A percentile compares a stretch with the other conserved stretches of the same genome.
phyloP scores from a whole-genome alignment of 2,888 invertebrate species.

The Caenorhabditis afra region DNA sequence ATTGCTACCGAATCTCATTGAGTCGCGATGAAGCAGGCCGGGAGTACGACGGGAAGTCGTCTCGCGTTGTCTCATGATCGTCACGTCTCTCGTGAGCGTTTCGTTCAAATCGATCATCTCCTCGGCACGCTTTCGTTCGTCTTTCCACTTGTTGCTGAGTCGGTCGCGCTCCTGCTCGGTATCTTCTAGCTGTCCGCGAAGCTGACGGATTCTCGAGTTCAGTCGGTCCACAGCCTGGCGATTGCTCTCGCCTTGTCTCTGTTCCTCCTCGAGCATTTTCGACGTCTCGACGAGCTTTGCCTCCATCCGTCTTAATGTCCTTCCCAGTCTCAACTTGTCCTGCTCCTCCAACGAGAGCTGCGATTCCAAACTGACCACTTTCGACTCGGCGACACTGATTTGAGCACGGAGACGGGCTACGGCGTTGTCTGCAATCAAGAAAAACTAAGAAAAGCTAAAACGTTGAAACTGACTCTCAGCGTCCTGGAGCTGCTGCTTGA shows the following conservation, averaged over 20 bases:
- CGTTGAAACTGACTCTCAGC: conserved; percentile 48
- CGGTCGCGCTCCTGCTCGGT: conserved; percentile 52
- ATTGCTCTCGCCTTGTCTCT: conserved; percentile 41
- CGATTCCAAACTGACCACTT: conserved; percentile 40
- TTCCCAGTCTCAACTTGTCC: conserved; percentile 35
- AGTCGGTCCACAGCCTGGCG: conserved; percentile 49
- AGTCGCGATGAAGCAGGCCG: conserved; percentile 48
- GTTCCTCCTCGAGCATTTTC: conserved; percentile 51
- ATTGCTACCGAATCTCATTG: conserved; percentile 57
- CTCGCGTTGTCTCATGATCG: conserved; percentile 48
- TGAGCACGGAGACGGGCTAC: conserved; percentile 49
- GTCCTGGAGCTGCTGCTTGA: conserved; percentile 56
- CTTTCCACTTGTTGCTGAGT: conserved; percentile 42
- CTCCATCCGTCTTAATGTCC: conserved; percentile 51
- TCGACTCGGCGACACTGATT: conserved; percentile 56
- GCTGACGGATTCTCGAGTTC: conserved; percentile 54
- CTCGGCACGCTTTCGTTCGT: conserved; percentile 55
- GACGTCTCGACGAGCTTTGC: conserved; percentile 45
- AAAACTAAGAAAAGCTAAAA: neutral
- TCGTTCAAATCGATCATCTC: conserved; percentile 55
- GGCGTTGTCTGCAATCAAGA: conserved; percentile 36
- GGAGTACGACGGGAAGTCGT: conserved; percentile 52
- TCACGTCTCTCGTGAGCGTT: conserved; percentile 48
- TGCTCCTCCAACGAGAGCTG: conserved; percentile 53
- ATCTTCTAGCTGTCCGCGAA: conserved; percentile 54